Evolutionary conservation across 2,113 vertebrate genomes (phyloP).

Genomic region (Clinocottus analis): DNA sequence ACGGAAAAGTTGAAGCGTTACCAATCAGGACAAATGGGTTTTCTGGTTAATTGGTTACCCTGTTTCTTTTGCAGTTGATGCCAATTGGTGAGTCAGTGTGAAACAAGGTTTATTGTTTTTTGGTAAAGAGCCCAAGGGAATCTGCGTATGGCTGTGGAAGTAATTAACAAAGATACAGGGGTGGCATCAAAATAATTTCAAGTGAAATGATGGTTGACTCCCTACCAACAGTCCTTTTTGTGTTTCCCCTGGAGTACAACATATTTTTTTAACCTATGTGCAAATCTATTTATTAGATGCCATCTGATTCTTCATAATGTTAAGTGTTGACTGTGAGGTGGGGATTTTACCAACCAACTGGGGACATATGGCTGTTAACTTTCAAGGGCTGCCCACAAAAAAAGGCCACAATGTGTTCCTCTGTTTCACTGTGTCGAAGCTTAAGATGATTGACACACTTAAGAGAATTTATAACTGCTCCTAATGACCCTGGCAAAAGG

Average conservation of each 20-base stretch:
- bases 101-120: slow-evolving; percentile 73
- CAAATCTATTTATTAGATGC: slow-evolving; percentile 10
- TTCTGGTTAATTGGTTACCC: slow-evolving; percentile 62
- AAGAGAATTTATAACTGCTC: slow-evolving; percentile 38
- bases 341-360: slow-evolving; percentile 45
- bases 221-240: slow-evolving; percentile 15
- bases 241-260: slow-evolving; percentile 22
- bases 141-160: slow-evolving; percentile 61
- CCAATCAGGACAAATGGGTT: slow-evolving; percentile 51
- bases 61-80: slow-evolving; percentile 51
- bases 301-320: not conserved
- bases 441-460: slow-evolving; percentile 46
- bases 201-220: slow-evolving; percentile 61
- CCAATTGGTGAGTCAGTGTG: slow-evolving; percentile 62
- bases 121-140: slow-evolving; percentile 68
- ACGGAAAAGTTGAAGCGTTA: slow-evolving; percentile 26
- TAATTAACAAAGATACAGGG: slow-evolving; percentile 76
- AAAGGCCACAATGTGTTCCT: slow-evolving; percentile 60
- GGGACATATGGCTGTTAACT: slow-evolving; percentile 70
- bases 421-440: slow-evolving; percentile 41
- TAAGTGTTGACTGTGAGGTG: not conserved
- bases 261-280: not conserved
- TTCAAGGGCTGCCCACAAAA: slow-evolving; percentile 53
- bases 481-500: slow-evolving; percentile 29
- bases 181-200: slow-evolving; percentile 68